Conservation (phyloP, 2,888 invertebrate genomes). For the Melipona bicolor region DNA sequence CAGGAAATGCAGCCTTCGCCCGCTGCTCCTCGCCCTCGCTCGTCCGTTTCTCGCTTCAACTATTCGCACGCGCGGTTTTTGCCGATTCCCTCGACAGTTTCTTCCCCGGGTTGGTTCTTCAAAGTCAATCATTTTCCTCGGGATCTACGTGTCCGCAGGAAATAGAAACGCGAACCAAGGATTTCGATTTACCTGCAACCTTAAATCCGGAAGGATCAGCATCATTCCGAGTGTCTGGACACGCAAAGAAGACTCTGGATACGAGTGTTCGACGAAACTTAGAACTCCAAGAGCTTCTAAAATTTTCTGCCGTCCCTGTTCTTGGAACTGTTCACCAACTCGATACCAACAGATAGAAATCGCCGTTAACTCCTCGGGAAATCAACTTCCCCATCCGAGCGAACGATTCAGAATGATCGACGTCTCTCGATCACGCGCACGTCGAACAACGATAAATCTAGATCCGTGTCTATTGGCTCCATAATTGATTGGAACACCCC, state of each 20-base stretch:
- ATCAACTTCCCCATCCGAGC: neutral
- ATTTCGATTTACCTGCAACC: constrained; percentile 79
- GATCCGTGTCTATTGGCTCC: constrained; percentile 31
- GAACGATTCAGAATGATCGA: constrained; percentile 2
- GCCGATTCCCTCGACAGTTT: too few species aligned
- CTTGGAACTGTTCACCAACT: neutral
- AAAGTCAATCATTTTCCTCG: too few species aligned
- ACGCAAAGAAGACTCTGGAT: neutral
- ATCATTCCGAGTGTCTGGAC: constrained; percentile 61
- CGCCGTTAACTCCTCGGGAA: too few species aligned
- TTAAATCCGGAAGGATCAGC: constrained; percentile 83
- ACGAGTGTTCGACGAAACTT: too few species aligned
- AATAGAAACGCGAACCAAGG: neutral
- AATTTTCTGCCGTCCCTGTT: neutral
- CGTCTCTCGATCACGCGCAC: constrained; percentile 17
- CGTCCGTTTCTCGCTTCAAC: neutral
- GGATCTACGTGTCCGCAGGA: too few species aligned
- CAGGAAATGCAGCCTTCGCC: constrained; percentile 45
- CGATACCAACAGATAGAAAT: neutral
- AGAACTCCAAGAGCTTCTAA: too few species aligned
- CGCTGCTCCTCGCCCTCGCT: neutral
- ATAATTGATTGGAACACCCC: neutral
- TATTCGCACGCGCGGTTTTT: neutral
- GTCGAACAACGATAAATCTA: constrained; percentile 14
- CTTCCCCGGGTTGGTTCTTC: too few species aligned